Evolutionary conservation across 2,888 invertebrate genomes (phyloP), one percentile per base, ranked within the genome.

Genomic region (Miltochrista miniata): DNA sequence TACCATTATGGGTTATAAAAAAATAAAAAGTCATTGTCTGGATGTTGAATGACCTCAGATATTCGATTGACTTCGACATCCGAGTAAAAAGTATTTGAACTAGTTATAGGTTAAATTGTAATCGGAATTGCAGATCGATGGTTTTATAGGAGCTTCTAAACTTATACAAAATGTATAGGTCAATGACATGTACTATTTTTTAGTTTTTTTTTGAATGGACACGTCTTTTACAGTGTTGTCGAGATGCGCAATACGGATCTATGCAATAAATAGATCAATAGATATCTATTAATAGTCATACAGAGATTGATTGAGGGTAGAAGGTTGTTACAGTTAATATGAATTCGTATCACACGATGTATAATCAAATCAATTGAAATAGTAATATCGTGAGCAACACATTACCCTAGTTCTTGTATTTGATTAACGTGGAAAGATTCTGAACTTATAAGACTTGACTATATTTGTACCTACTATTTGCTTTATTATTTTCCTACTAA

Each of bases 1-100:
- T 73, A 56, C 50, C 48, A 59, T 58, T 60, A 57, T 60, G 50
- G 7, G 49, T 48, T 54, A 66, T 53, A 72, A 72, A 73, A 71
- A n/a, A 70, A 53, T 13, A 38, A 55, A 43, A 13, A 51, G 46
- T 47, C 58, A 60, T 56, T 61, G 45, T 52, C 39, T 57, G 51
- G 52, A 43, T 59, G 57, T 58, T 57, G 60, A 60, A 61, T 51
- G 69, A 68, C 62, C 67, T 65, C 62, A 37, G 18, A 37, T 33
- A 14, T 55, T 30, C 15, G 35, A 49, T 51, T n/a, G 44, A 53
- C 42, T 60, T 64, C 60, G 64, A 59, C 58, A 61, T 53, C 48
- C 34, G 14, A 8, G 36, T 35, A 15, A 48, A 18, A 40, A 42
- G 10, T 12, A 35, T 24, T 24, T 24, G 18, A 31, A 24, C 33